These are phyloP conservation scores for Eilema griseolum DNA, from an alignment of 2,888 invertebrate genomes.

Conservation along the genomic window DNA sequence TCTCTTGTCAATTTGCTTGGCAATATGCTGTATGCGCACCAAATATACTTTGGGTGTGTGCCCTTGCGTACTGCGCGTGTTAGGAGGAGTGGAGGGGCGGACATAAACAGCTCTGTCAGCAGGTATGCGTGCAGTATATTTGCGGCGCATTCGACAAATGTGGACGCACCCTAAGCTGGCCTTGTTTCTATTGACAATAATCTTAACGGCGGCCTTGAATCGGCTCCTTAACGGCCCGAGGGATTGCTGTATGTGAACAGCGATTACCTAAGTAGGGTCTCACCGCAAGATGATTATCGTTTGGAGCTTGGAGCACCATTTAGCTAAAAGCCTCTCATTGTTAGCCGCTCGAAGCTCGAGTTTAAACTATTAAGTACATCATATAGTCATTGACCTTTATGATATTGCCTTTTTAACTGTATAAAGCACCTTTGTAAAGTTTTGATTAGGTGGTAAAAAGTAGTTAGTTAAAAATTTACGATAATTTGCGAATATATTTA, in stretches of 20 bases:
- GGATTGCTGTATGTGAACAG: conserved; percentile 18
- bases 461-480: not conserved
- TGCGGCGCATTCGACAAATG: too few species aligned
- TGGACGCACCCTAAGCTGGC: not conserved
- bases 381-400: not conserved
- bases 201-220: conserved; percentile 9
- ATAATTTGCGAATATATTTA: too few species aligned
- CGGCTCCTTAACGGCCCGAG: conserved; percentile 28
- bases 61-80: too few species aligned
- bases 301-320: conserved; percentile 21
- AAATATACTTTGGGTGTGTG: too few species aligned
- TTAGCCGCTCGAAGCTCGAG: conserved; percentile 12
- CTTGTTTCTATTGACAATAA: conserved; percentile 6
- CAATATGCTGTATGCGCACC: too few species aligned
- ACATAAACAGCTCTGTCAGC: too few species aligned
- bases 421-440: not conserved
- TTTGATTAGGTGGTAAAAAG: not conserved
- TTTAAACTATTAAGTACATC: conserved; percentile 10
- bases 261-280: conserved; percentile 21
- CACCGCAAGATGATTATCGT: conserved; percentile 23
- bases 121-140: too few species aligned
- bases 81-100: too few species aligned
- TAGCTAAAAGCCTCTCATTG: conserved; percentile 24
- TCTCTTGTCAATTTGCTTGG: too few species aligned
- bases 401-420: not conserved